These are phyloP conservation scores for Armadillidium nasatum DNA, from an alignment of 1,140 invertebrate genomes.

Conservation along the genomic window DNA sequence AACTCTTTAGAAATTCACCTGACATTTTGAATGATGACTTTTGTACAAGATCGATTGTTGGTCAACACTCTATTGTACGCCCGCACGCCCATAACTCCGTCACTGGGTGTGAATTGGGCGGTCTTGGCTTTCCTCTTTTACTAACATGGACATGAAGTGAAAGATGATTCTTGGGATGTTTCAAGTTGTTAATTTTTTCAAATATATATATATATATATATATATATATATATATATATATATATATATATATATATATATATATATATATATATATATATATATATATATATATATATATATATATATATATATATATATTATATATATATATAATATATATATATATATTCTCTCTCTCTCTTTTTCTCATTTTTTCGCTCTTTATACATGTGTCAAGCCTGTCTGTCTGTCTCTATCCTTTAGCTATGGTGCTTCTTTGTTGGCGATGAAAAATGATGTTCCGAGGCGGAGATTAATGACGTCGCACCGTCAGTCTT, in stretches of 20 bases:
- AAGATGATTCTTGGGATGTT: too few relatives aligned
- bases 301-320: too few relatives aligned
- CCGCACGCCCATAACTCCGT: not conserved
- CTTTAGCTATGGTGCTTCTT: not conserved
- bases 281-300: too few relatives aligned
- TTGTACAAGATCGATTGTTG: constrained; percentile 7
- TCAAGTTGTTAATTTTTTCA: too few relatives aligned
- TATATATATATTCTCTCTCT: not conserved
- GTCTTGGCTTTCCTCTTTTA: not conserved
- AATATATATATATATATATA: too few relatives aligned
- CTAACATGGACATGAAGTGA: too few relatives aligned
- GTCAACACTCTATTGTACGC: not conserved
- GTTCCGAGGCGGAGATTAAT: not conserved
- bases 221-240: too few relatives aligned
- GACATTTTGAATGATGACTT: constrained; percentile 10
- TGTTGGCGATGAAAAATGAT: not conserved
- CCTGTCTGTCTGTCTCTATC: not conserved
- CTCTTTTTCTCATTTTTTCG: not conserved
- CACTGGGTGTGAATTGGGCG: constrained; percentile 1
- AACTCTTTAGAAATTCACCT: not conserved
- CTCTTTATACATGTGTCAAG: not conserved
- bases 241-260: too few relatives aligned
- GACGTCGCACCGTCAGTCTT: not conserved
- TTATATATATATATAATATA: too few relatives aligned
- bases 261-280: too few relatives aligned